phyloP scores from a whole-genome alignment of 2,113 vertebrate genomes.

The Scomber colias region DNA sequence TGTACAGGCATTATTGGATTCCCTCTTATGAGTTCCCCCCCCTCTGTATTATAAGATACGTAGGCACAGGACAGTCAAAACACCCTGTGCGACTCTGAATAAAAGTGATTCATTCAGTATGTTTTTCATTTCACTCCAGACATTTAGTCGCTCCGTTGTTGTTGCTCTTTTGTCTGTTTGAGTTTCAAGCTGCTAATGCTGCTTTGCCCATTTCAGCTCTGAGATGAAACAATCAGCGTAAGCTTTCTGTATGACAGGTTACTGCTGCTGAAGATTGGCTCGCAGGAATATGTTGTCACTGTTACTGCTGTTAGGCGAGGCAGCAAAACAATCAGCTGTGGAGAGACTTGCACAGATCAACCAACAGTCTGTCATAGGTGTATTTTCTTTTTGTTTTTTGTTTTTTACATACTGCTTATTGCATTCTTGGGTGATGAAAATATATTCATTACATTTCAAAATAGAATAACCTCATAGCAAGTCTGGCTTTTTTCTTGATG shows the following conservation, averaged over 20 bases:
- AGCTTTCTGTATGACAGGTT: slow-evolving; percentile 3
- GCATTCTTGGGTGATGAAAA: not conserved
- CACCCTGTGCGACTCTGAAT: not conserved
- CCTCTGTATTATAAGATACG: not conserved
- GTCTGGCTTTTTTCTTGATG: not conserved
- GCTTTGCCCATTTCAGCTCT: slow-evolving; percentile 1
- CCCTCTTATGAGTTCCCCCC: not conserved
- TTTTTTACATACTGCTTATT: slow-evolving; percentile 1
- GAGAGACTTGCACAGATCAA: slow-evolving; percentile 10
- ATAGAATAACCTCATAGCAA: not conserved
- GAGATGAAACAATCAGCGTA: slow-evolving; percentile 33
- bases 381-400: not conserved
- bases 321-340: slow-evolving; percentile 24
- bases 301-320: slow-evolving; percentile 30
- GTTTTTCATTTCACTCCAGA: not conserved
- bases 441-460: slow-evolving; percentile 3
- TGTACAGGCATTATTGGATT: not conserved
- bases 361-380: not conserved
- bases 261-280: slow-evolving; percentile 7
- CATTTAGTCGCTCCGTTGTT: not conserved
- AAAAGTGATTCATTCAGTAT: not conserved
- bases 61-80: not conserved
- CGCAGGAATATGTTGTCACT: slow-evolving; percentile 17
- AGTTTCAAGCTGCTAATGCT: not conserved
- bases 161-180: not conserved